Evolutionary conservation across 2,888 invertebrate species (phyloP).

Genomic region (Dicranocentrus wangi): DNA sequence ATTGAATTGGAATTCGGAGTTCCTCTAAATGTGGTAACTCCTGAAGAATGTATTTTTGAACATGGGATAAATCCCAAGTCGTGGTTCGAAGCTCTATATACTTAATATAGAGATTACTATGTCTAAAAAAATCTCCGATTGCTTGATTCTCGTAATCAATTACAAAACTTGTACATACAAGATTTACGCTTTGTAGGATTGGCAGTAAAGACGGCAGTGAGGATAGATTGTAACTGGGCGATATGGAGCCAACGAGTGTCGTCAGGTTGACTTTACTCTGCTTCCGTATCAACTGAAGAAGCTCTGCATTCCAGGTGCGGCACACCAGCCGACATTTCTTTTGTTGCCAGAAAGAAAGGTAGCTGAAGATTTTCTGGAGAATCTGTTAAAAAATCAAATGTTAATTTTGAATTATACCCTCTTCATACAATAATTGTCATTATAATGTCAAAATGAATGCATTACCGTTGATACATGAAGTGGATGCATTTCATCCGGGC

Average conservation of each 20-base stretch:
- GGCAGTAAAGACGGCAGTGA: conserved; percentile 53
- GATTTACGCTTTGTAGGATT: conserved; percentile 47
- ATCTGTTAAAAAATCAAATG: conserved; percentile 45
- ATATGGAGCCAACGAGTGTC: conserved; percentile 45
- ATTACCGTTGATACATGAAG: conserved; percentile 63
- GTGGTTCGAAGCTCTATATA: conserved; percentile 62
- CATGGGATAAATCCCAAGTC: conserved; percentile 53
- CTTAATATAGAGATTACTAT: conserved; percentile 46
- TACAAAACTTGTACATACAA: conserved; percentile 63
- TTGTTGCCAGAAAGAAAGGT: conserved; percentile 62
- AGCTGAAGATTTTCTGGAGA: conserved; percentile 58
- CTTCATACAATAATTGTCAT: neutral
- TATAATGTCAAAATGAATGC: neutral
- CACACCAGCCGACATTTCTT: conserved; percentile 67
- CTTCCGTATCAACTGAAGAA: conserved; percentile 44
- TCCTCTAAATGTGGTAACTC: conserved; percentile 61
- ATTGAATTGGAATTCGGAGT: conserved; percentile 64
- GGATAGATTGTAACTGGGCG: conserved; percentile 19
- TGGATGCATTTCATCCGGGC: conserved; percentile 51
- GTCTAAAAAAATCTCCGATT: conserved; percentile 36
- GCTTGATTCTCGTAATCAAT: conserved; percentile 49
- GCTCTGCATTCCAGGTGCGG: conserved; percentile 57
- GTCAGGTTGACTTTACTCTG: conserved; percentile 63
- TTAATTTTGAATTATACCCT: neutral
- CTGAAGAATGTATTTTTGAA: conserved; percentile 52